phyloP scores from a whole-genome alignment of 2,113 vertebrate genomes.

The Ochotona curzoniae region DNA sequence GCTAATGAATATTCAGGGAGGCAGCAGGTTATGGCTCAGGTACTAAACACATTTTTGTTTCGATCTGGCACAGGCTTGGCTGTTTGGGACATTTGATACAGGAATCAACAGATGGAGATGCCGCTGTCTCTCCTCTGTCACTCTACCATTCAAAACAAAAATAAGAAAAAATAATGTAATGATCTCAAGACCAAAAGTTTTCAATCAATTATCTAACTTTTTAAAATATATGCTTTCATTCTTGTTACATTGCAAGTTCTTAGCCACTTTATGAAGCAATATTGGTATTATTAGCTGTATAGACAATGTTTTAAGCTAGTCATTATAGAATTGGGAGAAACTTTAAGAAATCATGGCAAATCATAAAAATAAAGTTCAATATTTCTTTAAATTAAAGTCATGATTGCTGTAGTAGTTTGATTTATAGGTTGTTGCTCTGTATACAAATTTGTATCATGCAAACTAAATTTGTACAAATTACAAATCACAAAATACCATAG shows the following conservation, averaged over 20 bases:
- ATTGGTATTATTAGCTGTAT: slow-evolving; percentile 72
- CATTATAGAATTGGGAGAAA: not conserved
- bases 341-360: slow-evolving; percentile 49
- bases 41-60: no score
- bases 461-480: not conserved
- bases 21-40: no score
- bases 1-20: no score
- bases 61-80: no score
- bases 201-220: slow-evolving; percentile 59
- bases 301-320: slow-evolving; percentile 66
- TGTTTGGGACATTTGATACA: no score
- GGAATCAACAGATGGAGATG: no score
- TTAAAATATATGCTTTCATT: slow-evolving; percentile 58
- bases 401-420: slow-evolving; percentile 23
- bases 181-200: not conserved
- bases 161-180: slow-evolving; percentile 23
- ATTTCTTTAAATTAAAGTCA: slow-evolving; percentile 3
- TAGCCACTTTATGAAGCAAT: not conserved
- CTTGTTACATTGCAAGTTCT: slow-evolving; percentile 51
- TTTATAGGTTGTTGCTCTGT: not conserved
- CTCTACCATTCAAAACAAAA: not conserved
- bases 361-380: slow-evolving; percentile 64
- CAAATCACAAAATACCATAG: not conserved
- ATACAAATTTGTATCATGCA: not conserved
- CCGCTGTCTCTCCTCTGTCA: no score